phyloP scores from a whole-genome alignment of 2,113 vertebrate genomes.

The Sceloporus tristichus region DNA sequence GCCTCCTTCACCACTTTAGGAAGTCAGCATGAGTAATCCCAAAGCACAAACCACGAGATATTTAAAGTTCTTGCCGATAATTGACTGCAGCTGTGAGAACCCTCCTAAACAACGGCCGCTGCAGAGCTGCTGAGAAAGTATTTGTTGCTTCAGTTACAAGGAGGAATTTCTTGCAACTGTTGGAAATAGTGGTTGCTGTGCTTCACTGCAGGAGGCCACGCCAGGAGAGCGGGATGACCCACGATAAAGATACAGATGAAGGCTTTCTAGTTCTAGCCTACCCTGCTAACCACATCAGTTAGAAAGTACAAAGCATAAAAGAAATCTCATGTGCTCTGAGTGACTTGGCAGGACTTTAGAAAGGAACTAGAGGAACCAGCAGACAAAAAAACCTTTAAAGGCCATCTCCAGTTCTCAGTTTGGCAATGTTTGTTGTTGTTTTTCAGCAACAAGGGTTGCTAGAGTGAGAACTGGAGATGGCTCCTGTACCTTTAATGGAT shows the following conservation, averaged over 20 bases:
- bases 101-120: conserved; percentile 53
- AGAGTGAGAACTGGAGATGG: too few species aligned
- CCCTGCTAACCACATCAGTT: not conserved
- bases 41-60: not conserved
- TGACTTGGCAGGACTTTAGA: not conserved
- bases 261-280: conserved; percentile 10
- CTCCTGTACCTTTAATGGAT: too few species aligned
- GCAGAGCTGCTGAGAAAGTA: conserved; percentile 36
- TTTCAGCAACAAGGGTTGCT: too few species aligned
- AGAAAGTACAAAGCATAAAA: not conserved
- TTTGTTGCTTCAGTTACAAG: conserved; percentile 46
- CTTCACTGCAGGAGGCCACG: not conserved
- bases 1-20: not conserved
- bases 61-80: conserved; percentile 51
- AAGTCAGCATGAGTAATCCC: conserved; percentile 31
- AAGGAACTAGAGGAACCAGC: too few species aligned
- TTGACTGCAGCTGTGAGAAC: conserved; percentile 52
- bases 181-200: conserved; percentile 8
- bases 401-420: too few species aligned
- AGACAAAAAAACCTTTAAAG: not conserved
- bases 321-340: not conserved
- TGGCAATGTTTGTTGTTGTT: too few species aligned
- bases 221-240: not conserved
- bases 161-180: conserved; percentile 57
- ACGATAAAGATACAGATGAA: conserved; percentile 6